phyloP scores from a whole-genome alignment of 2,113 vertebrate genomes.

The Cnemophilus loriae region DNA sequence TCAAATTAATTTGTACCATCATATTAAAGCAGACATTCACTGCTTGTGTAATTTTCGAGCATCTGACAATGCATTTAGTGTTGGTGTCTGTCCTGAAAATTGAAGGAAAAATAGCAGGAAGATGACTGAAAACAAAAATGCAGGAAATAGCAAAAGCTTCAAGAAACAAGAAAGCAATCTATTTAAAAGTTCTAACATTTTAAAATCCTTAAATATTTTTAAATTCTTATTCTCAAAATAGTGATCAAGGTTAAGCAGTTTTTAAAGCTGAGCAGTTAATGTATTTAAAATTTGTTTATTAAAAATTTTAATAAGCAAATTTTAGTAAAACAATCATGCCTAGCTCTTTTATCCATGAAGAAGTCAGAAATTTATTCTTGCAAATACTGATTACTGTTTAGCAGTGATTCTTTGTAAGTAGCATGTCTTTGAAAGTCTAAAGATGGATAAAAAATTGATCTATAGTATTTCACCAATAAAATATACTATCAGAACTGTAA shows the following conservation, averaged over 20 bases:
- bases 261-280: neutral
- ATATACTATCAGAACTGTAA: neutral
- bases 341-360: neutral
- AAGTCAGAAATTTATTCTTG: neutral
- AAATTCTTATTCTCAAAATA: neutral
- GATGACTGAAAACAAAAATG: neutral
- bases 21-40: neutral
- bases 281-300: neutral
- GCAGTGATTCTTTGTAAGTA: neutral
- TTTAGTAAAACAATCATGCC: neutral
- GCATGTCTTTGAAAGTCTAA: neutral
- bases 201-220: neutral
- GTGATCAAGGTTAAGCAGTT: neutral
- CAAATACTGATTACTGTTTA: neutral
- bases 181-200: neutral
- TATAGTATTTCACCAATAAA: neutral
- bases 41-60: neutral
- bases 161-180: neutral
- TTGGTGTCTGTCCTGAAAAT: neutral
- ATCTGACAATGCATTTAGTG: neutral
- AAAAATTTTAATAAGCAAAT: neutral
- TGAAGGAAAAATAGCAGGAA: neutral
- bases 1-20: neutral
- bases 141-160: neutral
- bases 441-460: neutral